Evolutionary conservation across 2,113 vertebrate genomes (phyloP).

Genomic region (Plestiodon gilberti): DNA sequence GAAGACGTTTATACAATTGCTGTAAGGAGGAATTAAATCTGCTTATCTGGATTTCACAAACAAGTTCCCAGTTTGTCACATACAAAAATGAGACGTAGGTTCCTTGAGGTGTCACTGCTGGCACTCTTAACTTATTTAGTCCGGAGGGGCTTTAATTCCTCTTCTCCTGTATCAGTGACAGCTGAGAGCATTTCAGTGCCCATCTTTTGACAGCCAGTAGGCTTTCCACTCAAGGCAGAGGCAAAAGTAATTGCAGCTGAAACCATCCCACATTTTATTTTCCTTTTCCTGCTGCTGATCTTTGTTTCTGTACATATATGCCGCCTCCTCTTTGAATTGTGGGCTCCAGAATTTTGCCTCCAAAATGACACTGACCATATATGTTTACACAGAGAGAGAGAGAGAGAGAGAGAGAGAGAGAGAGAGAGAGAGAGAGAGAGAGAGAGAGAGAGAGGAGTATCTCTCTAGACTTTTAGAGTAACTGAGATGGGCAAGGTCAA

Average conservation of each 20-base stretch:
- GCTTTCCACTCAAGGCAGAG: background rate
- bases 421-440: too few species aligned
- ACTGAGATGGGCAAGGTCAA: too few species aligned
- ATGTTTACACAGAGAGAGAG: too few species aligned
- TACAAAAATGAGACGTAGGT: background rate
- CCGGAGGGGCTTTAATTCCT: background rate
- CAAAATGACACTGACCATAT: too few species aligned
- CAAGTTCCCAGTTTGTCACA: background rate
- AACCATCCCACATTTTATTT: background rate
- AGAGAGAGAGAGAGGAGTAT: too few species aligned
- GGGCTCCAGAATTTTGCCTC: too few species aligned
- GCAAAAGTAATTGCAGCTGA: background rate
- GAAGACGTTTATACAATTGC: background rate
- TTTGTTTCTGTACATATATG: background rate
- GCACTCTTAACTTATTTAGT: background rate
- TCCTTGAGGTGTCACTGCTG: background rate
- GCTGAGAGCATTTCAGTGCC: background rate
- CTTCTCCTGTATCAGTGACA: background rate
- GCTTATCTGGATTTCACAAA: background rate
- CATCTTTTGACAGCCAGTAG: background rate
- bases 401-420: too few species aligned
- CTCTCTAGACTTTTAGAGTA: too few species aligned
- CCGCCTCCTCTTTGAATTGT: background rate
- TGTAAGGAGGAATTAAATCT: background rate
- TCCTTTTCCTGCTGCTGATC: background rate